A percentile compares a stretch with the other conserved stretches of the same genome.
Conservation (phyloP, 2,888 invertebrate genomes). For the Mythimna albipuncta region DNA sequence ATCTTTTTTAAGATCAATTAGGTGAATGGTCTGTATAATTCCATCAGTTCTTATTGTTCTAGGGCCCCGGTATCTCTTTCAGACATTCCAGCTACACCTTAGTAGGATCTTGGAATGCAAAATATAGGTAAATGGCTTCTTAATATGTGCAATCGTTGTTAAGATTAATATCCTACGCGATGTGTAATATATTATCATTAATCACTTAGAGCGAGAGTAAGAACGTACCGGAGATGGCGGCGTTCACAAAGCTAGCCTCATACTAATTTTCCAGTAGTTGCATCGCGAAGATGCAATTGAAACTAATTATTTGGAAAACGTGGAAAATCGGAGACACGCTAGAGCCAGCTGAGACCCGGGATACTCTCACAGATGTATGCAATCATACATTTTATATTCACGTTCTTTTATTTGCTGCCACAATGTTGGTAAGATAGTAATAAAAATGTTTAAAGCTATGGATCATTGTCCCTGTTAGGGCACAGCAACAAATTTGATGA, state of each 20-base stretch:
- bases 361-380: slow-evolving; percentile 64
- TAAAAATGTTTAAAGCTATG: too few species aligned
- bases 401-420: not conserved
- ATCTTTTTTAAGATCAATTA: too few species aligned
- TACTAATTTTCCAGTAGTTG: slow-evolving; percentile 62
- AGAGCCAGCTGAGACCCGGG: slow-evolving; percentile 44
- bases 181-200: slow-evolving; percentile 41
- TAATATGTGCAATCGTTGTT: slow-evolving; percentile 2
- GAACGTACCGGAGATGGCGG: slow-evolving; percentile 35
- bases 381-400: slow-evolving; percentile 45
- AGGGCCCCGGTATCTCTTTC: too few species aligned
- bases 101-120: not conserved
- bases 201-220: slow-evolving; percentile 42
- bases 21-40: too few species aligned
- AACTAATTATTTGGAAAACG: slow-evolving; percentile 79
- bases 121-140: not conserved
- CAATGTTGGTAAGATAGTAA: too few species aligned
- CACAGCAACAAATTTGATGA: too few species aligned
- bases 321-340: slow-evolving; percentile 72
- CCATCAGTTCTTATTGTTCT: too few species aligned
- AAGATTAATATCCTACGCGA: slow-evolving; percentile 35
- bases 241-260: slow-evolving; percentile 55
- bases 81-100: not conserved
- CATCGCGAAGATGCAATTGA: slow-evolving; percentile 64
- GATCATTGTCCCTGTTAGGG: too few species aligned